Percentiles rank a stretch among this genome's conserved stretches.
phyloP scores from a whole-genome alignment of 2,888 invertebrate genomes.

The Leptinotarsa rubiginosa region DNA sequence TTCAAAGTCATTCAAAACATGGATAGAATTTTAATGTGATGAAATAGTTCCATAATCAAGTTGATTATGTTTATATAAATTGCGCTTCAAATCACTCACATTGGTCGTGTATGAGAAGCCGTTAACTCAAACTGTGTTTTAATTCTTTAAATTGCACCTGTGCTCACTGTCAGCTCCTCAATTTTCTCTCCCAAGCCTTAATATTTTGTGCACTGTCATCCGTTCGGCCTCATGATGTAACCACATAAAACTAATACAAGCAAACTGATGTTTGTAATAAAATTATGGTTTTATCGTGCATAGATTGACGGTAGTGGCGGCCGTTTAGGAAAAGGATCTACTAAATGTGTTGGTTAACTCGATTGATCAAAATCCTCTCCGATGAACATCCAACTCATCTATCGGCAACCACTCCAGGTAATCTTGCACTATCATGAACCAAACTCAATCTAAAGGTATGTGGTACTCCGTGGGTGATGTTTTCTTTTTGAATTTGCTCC shows the following conservation, averaged over 20 bases:
- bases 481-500: neutral
- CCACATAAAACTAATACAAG: conserved; percentile 32
- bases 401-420: conserved; percentile 63
- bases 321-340: conserved; percentile 43
- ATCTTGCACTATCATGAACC: conserved; percentile 63
- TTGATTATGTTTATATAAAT: too few relatives aligned
- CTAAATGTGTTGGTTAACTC: conserved; percentile 37
- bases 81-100: too few relatives aligned
- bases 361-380: conserved; percentile 41
- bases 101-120: too few relatives aligned
- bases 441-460: conserved; percentile 50
- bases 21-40: too few relatives aligned
- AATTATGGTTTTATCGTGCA: conserved; percentile 63
- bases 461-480: conserved; percentile 8
- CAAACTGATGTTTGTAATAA: conserved; percentile 59
- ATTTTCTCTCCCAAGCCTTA: neutral
- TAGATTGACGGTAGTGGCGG: conserved; percentile 62
- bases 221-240: conserved; percentile 27
- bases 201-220: neutral
- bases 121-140: too few relatives aligned
- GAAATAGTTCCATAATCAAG: too few relatives aligned
- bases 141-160: too few relatives aligned
- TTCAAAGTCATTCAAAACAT: too few relatives aligned
- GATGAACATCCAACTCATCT: conserved; percentile 42
- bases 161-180: too few relatives aligned